Conservation (phyloP, 2,797 vertebrate genomes). For the Pogonophryne albipinna region DNA sequence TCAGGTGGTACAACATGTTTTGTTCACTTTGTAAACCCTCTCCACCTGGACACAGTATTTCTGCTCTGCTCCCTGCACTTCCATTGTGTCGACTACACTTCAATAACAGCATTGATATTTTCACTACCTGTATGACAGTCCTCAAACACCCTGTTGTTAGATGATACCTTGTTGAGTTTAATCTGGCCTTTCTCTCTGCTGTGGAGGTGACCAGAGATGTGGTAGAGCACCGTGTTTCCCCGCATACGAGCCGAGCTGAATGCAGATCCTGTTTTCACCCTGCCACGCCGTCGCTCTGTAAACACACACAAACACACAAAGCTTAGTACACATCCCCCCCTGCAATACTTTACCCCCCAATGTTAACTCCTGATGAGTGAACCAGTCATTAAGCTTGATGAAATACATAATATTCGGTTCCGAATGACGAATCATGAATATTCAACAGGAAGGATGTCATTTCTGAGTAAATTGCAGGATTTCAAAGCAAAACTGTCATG, state of each 20-base stretch:
- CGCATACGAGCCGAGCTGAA: slow-evolving; percentile 91
- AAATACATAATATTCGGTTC: slow-evolving; percentile 61
- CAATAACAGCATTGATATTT: slow-evolving; percentile 18
- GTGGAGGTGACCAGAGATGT: slow-evolving; percentile 98
- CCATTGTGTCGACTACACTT: slow-evolving; percentile 17
- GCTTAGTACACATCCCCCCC: slow-evolving; percentile 24
- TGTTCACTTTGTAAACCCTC: too few species aligned
- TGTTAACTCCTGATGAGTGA: slow-evolving; percentile 62
- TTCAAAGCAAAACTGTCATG: slow-evolving; percentile 22
- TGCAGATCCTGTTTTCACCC: slow-evolving; percentile 90
- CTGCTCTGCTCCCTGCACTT: background rate
- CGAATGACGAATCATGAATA: slow-evolving; percentile 66
- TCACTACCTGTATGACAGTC: slow-evolving; percentile 20
- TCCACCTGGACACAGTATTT: background rate
- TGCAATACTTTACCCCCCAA: slow-evolving; percentile 62
- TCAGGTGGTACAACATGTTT: too few species aligned
- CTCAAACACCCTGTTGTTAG: slow-evolving; percentile 10
- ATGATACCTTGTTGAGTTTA: slow-evolving; percentile 96
- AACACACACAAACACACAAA: slow-evolving; percentile 49
- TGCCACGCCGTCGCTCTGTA: slow-evolving; percentile 91
- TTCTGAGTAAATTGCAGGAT: slow-evolving; percentile 41
- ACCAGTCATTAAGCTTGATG: slow-evolving; percentile 66
- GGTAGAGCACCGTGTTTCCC: slow-evolving; percentile 94
- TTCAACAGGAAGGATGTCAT: slow-evolving; percentile 48
- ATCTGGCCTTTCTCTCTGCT: slow-evolving; percentile 96